phyloP scores from a whole-genome alignment of 2,113 vertebrate genomes.

The Callipepla californica region DNA sequence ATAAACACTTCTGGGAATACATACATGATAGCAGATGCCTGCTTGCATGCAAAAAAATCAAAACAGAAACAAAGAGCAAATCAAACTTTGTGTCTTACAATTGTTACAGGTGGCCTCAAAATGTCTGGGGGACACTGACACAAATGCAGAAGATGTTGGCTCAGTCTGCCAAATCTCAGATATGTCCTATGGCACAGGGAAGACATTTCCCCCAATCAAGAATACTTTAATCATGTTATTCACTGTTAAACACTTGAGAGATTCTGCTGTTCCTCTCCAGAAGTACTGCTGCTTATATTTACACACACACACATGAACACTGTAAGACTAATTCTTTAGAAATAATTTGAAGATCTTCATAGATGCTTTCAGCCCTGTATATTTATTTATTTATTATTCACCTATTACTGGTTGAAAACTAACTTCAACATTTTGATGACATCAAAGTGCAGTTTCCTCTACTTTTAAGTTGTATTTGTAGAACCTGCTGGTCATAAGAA shows the following conservation, averaged over 20 bases:
- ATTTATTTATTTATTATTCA: background rate
- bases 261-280: background rate
- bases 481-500: slow-evolving; percentile 37
- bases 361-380: background rate
- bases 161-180: background rate
- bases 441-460: slow-evolving; percentile 43
- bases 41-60: background rate
- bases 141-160: background rate
- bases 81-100: background rate
- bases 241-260: background rate
- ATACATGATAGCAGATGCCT: background rate
- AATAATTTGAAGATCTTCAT: slow-evolving; percentile 39
- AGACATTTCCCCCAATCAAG: background rate
- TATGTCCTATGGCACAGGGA: background rate
- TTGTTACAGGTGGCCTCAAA: background rate
- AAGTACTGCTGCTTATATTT: background rate
- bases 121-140: accelerated
- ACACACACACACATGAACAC: background rate
- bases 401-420: slow-evolving; percentile 35
- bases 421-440: slow-evolving; percentile 21
- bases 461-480: slow-evolving; percentile 45
- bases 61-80: background rate
- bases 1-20: background rate
- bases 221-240: background rate
- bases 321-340: slow-evolving; percentile 11